Evolutionary conservation across 1,140 invertebrate species (phyloP).

Genomic region (Ooceraea biroi): DNA sequence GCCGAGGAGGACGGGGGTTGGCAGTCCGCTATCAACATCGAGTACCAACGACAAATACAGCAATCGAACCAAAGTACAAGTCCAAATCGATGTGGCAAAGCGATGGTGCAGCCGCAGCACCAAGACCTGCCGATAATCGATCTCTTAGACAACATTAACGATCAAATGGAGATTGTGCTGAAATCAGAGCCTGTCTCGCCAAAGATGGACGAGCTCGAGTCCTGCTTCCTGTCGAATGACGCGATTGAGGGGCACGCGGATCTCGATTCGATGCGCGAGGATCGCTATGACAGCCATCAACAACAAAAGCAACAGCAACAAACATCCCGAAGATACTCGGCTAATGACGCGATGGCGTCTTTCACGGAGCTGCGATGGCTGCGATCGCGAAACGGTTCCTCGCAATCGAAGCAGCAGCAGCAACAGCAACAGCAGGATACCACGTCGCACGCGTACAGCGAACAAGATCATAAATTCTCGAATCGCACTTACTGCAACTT

Average conservation of each 20-base stretch:
- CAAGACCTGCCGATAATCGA: slow-evolving; percentile 82
- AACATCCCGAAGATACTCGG: slow-evolving; percentile 9
- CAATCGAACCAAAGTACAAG: slow-evolving; percentile 77
- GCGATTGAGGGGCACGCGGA: slow-evolving; percentile 56
- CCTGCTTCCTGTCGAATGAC: slow-evolving; percentile 73
- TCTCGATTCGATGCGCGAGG: slow-evolving; percentile 29
- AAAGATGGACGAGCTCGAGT: slow-evolving; percentile 78
- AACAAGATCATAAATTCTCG: slow-evolving; percentile 64
- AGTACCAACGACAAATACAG: slow-evolving; percentile 73
- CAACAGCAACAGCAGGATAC: not conserved
- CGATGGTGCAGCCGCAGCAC: slow-evolving; percentile 66
- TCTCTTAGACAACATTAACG: slow-evolving; percentile 83
- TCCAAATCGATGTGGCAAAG: slow-evolving; percentile 71
- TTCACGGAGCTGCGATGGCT: slow-evolving; percentile 65
- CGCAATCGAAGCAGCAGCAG: slow-evolving; percentile 50
- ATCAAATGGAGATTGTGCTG: slow-evolving; percentile 81
- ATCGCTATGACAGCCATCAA: slow-evolving; percentile 16
- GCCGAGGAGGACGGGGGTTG: slow-evolving; percentile 86
- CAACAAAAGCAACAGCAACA: slow-evolving; percentile 43
- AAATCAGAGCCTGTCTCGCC: slow-evolving; percentile 83
- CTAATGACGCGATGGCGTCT: slow-evolving; percentile 35
- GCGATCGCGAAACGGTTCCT: slow-evolving; percentile 26
- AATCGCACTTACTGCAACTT: slow-evolving; percentile 83
- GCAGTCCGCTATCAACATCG: slow-evolving; percentile 81
- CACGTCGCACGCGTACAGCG: not conserved